phyloP scores from a whole-genome alignment of 1,140 invertebrate genomes.

The Sminthurinus signatus region DNA sequence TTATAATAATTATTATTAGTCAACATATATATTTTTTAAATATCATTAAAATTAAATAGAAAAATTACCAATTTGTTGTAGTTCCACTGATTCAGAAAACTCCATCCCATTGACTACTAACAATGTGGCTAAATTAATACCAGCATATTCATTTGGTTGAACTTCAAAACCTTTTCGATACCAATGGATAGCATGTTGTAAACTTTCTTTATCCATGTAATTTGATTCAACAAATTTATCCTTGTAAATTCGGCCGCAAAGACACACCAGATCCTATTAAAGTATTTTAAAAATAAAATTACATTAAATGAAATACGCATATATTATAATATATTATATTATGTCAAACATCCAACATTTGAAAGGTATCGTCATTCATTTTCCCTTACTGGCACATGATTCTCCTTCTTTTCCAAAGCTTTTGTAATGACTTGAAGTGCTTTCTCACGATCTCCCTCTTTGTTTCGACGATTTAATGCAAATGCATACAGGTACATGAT shows the following conservation, averaged over 20 bases:
- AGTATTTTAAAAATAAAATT: too few species aligned
- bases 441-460: constrained; percentile 87
- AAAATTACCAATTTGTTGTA: constrained; percentile 70
- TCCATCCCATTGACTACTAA: constrained; percentile 96
- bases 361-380: too few species aligned
- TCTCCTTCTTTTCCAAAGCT: constrained; percentile 84
- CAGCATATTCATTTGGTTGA: constrained; percentile 98
- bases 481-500: constrained; percentile 94
- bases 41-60: not conserved
- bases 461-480: constrained; percentile 90
- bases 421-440: constrained; percentile 86
- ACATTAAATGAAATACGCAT: too few species aligned
- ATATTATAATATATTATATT: too few species aligned
- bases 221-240: constrained; percentile 96
- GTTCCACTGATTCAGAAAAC: constrained; percentile 63
- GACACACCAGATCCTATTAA: constrained; percentile 97
- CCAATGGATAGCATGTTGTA: constrained; percentile 93
- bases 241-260: constrained; percentile 98
- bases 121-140: constrained; percentile 96
- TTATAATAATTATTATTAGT: too few species aligned
- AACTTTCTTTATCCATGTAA: constrained; percentile 78
- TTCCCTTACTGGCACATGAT: constrained; percentile 84
- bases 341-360: too few species aligned
- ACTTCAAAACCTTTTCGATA: constrained; percentile 97
- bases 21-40: too few species aligned